Evolutionary conservation across 2,113 vertebrate genomes (phyloP).

Genomic region (Albula glossodonta): DNA sequence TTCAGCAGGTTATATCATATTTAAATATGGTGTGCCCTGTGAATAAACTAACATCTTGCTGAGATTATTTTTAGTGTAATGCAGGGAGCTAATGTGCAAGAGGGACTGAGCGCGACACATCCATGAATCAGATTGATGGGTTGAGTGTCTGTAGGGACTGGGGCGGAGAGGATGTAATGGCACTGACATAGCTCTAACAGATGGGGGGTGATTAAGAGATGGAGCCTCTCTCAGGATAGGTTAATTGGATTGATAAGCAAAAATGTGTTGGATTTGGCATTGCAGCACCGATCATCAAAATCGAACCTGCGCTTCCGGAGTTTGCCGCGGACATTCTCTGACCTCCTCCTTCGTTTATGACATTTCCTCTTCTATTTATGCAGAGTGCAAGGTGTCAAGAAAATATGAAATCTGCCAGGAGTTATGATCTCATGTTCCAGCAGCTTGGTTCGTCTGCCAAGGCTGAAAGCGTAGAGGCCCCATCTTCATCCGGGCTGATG

Average conservation of each 20-base stretch:
- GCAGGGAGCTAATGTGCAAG: slow-evolving; percentile 42
- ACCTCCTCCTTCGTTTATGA: background rate
- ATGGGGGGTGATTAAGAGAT: slow-evolving; percentile 67
- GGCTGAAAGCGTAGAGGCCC: background rate
- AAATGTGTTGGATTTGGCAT: slow-evolving; percentile 62
- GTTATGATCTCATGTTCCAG: background rate
- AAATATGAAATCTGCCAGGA: background rate
- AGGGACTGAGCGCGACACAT: slow-evolving; percentile 42
- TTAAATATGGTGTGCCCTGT: slow-evolving; percentile 12
- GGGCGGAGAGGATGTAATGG: slow-evolving; percentile 55
- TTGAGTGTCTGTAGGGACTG: slow-evolving; percentile 57
- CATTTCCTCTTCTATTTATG: slow-evolving; percentile 10
- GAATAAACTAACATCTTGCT: slow-evolving; percentile 41
- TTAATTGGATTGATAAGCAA: slow-evolving; percentile 70
- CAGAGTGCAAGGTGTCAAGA: background rate
- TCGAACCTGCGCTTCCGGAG: slow-evolving; percentile 39
- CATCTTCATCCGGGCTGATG: background rate
- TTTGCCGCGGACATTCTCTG: slow-evolving; percentile 37
- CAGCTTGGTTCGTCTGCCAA: background rate
- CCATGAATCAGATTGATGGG: slow-evolving; percentile 65
- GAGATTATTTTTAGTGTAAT: slow-evolving; percentile 50
- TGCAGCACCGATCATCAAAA: slow-evolving; percentile 36
- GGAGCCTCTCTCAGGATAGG: slow-evolving; percentile 59
- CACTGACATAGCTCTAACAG: slow-evolving; percentile 58
- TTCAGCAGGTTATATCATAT: background rate